phyloP scores from a whole-genome alignment of 2,113 vertebrate genomes.

The Calidris pygmaea region DNA sequence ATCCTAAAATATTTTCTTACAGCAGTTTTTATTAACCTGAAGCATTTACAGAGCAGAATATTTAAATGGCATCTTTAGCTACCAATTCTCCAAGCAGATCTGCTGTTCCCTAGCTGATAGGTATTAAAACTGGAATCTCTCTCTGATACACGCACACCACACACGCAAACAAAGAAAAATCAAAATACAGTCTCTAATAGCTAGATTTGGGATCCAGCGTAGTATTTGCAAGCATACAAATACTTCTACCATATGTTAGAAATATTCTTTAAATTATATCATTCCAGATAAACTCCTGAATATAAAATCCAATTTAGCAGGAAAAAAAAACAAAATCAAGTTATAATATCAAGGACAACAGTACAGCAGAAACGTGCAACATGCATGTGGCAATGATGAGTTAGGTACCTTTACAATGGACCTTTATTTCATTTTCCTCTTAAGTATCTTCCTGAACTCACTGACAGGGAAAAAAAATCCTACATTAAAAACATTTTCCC shows the following conservation, averaged over 20 bases:
- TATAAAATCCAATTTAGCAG: background rate
- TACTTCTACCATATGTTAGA: constrained; percentile 35
- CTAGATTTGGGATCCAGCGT: constrained; percentile 6
- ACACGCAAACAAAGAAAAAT: constrained; percentile 37
- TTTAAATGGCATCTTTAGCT: constrained; percentile 72
- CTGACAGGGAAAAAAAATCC: constrained; percentile 3
- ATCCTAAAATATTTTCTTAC: constrained; percentile 74
- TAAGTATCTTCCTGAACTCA: constrained; percentile 57
- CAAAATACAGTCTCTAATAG: constrained; percentile 31
- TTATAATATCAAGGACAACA: constrained; percentile 28
- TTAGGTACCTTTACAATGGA: constrained; percentile 68
- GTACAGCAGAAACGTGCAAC: constrained; percentile 44
- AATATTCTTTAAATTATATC: constrained; percentile 34
- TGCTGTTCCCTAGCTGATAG: constrained; percentile 48
- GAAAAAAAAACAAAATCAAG: background rate
- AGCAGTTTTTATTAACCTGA: constrained; percentile 72
- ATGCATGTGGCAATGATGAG: constrained; percentile 63
- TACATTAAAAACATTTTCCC: constrained; percentile 50
- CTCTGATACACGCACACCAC: background rate
- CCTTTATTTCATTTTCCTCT: constrained; percentile 45
- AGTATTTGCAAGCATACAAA: constrained; percentile 4
- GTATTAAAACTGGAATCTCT: constrained; percentile 12
- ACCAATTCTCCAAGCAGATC: constrained; percentile 76
- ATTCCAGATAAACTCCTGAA: background rate
- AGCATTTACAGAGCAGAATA: constrained; percentile 74